Evolutionary conservation across 1,140 invertebrate species (phyloP).

Genomic region (Drosophila malerkotliana): DNA sequence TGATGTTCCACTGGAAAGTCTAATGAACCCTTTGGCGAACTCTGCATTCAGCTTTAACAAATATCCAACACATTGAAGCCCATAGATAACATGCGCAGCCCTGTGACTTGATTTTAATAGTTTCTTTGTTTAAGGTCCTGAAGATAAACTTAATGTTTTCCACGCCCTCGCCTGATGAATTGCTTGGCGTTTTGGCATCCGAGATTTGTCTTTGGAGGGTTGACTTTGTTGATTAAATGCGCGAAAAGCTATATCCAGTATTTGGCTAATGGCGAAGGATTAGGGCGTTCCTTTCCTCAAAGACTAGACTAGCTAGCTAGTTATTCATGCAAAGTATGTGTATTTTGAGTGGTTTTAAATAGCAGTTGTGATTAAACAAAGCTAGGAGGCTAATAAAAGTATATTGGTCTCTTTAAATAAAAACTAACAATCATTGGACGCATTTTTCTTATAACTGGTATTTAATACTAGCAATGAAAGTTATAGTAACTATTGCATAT

Average conservation of each 20-base stretch:
- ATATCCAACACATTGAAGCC: slow-evolving; percentile 16
- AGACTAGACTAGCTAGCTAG: too few relatives aligned
- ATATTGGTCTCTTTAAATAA: too few relatives aligned
- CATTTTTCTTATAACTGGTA: too few relatives aligned
- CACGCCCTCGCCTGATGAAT: slow-evolving; percentile 1
- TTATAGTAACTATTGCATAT: too few relatives aligned
- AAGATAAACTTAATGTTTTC: neutral
- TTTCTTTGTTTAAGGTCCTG: slow-evolving; percentile 32
- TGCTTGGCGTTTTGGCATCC: neutral
- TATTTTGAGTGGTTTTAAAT: too few relatives aligned
- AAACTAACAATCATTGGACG: too few relatives aligned
- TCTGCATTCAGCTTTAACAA: slow-evolving; percentile 55
- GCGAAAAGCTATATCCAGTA: neutral
- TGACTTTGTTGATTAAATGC: neutral
- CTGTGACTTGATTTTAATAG: slow-evolving; percentile 23
- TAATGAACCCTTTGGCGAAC: slow-evolving; percentile 71
- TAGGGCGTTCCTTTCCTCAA: neutral
- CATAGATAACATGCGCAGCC: slow-evolving; percentile 30
- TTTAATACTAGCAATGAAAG: too few relatives aligned
- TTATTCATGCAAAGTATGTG: too few relatives aligned
- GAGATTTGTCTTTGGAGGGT: neutral
- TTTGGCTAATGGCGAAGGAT: neutral
- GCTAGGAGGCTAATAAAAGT: too few relatives aligned
- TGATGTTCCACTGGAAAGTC: slow-evolving; percentile 63
- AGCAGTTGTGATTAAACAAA: too few relatives aligned